These are phyloP conservation scores for Tribolium castaneum DNA, from an alignment of 1,140 invertebrate genomes.

Conservation along the genomic window DNA sequence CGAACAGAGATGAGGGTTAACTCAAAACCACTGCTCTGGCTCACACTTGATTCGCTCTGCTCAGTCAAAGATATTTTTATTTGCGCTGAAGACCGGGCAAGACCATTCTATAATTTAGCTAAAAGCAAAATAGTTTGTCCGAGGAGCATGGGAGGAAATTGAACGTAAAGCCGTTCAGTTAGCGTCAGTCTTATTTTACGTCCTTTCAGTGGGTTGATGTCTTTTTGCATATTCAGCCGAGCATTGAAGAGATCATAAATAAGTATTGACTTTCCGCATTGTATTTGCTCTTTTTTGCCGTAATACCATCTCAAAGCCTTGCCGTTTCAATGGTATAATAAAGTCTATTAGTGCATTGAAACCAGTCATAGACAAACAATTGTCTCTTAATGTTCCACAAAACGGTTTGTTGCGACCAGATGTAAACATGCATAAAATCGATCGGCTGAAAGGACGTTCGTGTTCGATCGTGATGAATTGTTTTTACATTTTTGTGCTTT, in stretches of 20 bases:
- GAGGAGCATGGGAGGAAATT: constrained; percentile 10
- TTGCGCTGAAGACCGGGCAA: not conserved
- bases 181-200: constrained; percentile 21
- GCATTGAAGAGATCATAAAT: constrained; percentile 25
- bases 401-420: not conserved
- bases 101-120: constrained; percentile 13
- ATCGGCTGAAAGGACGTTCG: not conserved
- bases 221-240: constrained; percentile 20
- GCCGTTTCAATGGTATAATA: not conserved
- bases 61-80: not conserved
- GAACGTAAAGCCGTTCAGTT: constrained; percentile 19
- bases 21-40: not conserved
- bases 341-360: not conserved
- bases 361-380: too few relatives aligned
- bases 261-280: constrained; percentile 14
- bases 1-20: not conserved
- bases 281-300: not conserved
- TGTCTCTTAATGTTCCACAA: not conserved
- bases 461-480: not conserved
- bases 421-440: not conserved
- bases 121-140: constrained; percentile 23
- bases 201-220: constrained; percentile 17
- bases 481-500: not conserved
- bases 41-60: not conserved
- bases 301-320: not conserved